These are phyloP conservation scores for Drosophila sp. DNA, from an alignment of 1,140 invertebrate genomes.

Conservation along the genomic window DNA sequence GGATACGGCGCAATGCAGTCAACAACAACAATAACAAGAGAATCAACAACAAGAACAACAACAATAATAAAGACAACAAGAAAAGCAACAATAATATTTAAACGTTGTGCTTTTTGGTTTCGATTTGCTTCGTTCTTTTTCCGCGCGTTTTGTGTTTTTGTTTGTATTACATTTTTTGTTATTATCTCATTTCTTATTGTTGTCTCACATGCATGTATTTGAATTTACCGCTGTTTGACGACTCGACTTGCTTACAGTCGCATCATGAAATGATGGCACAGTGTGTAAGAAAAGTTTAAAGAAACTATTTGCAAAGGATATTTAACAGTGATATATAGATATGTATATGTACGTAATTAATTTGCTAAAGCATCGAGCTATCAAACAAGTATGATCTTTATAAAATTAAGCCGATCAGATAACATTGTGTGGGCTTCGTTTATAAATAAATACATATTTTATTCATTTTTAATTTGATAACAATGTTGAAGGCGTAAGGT, in stretches of 20 bases:
- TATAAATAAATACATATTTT: slow-evolving; percentile 19
- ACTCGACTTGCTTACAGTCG: slow-evolving; percentile 47
- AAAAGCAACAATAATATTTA: slow-evolving; percentile 55
- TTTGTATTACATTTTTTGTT: slow-evolving; percentile 74
- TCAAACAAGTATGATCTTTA: not conserved
- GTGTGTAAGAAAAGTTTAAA: not conserved
- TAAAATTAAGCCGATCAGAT: not conserved
- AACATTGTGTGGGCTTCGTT: not conserved
- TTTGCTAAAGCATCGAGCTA: too few relatives aligned
- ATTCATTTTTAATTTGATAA: slow-evolving; percentile 7
- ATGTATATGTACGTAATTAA: too few relatives aligned
- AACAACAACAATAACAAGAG: slow-evolving; percentile 25
- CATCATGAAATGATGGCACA: slow-evolving; percentile 26
- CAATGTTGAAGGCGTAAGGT: slow-evolving; percentile 37
- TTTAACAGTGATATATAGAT: too few relatives aligned
- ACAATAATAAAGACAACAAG: slow-evolving; percentile 31
- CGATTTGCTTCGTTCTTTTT: slow-evolving; percentile 63
- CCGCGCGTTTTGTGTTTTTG: slow-evolving; percentile 65
- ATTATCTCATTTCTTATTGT: slow-evolving; percentile 79
- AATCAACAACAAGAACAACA: slow-evolving; percentile 17
- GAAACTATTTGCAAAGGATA: too few relatives aligned
- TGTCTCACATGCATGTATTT: slow-evolving; percentile 17
- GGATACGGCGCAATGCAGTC: slow-evolving; percentile 45
- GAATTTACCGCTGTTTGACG: slow-evolving; percentile 37
- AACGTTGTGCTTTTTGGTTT: slow-evolving; percentile 30